A percentile compares a stretch with the other conserved stretches of the same genome.
These are phyloP conservation scores for Cavia porcellus DNA, from an alignment of 2,113 vertebrate genomes.

Conservation along the genomic window DNA sequence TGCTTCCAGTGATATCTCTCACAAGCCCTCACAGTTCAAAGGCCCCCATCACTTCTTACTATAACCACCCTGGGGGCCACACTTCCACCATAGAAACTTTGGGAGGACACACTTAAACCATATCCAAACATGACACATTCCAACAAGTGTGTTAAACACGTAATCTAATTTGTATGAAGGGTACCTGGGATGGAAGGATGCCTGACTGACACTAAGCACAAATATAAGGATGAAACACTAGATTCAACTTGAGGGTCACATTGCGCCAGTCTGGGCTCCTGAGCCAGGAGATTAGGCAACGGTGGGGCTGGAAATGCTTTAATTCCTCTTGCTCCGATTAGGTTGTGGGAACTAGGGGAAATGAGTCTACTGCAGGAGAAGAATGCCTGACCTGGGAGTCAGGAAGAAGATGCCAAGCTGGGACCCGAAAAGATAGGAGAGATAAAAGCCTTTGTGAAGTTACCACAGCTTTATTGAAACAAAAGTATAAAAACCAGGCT, in stretches of 20 bases:
- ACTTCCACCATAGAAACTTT: background rate
- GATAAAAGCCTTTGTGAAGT: background rate
- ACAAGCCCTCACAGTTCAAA: background rate
- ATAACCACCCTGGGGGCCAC: background rate
- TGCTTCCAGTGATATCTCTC: background rate
- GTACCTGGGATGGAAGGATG: background rate
- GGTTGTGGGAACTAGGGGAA: background rate
- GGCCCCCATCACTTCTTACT: background rate
- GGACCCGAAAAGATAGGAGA: background rate
- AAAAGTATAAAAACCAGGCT: background rate
- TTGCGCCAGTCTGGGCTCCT: background rate
- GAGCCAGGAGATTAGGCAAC: background rate
- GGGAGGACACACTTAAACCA: background rate
- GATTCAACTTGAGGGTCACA: background rate
- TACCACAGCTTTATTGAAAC: background rate
- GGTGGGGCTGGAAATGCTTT: background rate
- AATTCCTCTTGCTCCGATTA: background rate
- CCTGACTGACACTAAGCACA: background rate
- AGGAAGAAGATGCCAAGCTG: background rate
- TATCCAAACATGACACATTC: background rate
- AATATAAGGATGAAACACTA: background rate
- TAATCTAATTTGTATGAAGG: background rate
- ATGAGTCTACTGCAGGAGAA: background rate
- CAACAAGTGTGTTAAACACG: background rate
- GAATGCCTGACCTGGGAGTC: background rate